Percentiles rank a stretch among this genome's conserved stretches.
Conservation (phyloP, 2,113 vertebrate genomes). For the Sceloporus undulatus region DNA sequence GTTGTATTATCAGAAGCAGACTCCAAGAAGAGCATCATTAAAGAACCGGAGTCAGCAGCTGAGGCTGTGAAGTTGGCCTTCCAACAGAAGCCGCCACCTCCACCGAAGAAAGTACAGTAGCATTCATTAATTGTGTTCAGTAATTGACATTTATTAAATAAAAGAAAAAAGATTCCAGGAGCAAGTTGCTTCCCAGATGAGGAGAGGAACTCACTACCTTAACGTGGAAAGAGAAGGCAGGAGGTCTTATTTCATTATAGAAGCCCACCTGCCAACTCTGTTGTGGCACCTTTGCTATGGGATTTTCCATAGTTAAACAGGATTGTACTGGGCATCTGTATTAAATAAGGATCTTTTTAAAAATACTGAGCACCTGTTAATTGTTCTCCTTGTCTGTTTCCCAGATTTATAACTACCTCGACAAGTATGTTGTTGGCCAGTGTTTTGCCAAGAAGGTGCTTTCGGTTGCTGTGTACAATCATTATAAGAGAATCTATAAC, state of each 20-base stretch:
- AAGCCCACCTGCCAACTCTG: not conserved
- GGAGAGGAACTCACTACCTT: not conserved
- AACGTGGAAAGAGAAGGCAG: not conserved
- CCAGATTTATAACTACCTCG: constrained; percentile 98
- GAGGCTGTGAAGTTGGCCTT: constrained; percentile 96
- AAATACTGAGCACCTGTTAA: not conserved
- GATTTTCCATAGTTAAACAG: not conserved
- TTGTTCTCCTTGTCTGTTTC: constrained; percentile 45
- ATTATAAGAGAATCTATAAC: constrained; percentile 98
- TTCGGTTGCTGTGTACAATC: constrained; percentile 97
- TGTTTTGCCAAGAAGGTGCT: constrained; percentile 98
- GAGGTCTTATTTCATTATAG: not conserved
- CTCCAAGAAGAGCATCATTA: constrained; percentile 95
- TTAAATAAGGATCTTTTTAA: not conserved
- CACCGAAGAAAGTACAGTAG: constrained; percentile 91
- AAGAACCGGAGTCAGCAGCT: constrained; percentile 93
- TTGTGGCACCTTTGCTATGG: not conserved
- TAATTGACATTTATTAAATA: too few species aligned
- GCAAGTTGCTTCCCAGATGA: not conserved
- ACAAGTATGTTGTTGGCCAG: constrained; percentile 98
- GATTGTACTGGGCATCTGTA: not conserved
- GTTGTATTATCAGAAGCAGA: constrained; percentile 96
- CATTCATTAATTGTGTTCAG: not conserved
- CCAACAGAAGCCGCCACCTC: constrained; percentile 95
- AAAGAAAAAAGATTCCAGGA: not conserved